phyloP scores from a whole-genome alignment of 2,113 vertebrate genomes.

The Nothoprocta pentlandii region DNA sequence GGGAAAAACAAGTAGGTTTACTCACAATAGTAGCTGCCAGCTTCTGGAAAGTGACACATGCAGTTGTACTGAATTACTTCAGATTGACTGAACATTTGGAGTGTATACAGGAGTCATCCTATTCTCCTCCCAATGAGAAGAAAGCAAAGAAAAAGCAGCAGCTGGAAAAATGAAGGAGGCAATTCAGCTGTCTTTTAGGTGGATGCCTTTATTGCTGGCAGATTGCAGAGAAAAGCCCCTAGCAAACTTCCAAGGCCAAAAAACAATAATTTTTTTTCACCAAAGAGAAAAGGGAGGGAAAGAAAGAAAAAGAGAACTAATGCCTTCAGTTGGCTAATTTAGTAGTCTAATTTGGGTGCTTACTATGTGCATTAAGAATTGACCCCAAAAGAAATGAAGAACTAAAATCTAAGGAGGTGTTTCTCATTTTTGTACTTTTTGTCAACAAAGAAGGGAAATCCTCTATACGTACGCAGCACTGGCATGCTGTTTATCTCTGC shows the following conservation, averaged over 20 bases:
- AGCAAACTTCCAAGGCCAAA: neutral
- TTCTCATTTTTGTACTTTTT: neutral
- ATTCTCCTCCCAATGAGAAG: neutral
- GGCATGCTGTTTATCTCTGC: neutral
- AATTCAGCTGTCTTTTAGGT: neutral
- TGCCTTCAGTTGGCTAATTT: neutral
- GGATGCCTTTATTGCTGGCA: neutral
- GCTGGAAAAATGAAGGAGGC: neutral
- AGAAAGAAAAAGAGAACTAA: too few species aligned
- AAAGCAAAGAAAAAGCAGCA: neutral
- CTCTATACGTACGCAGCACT: too few species aligned
- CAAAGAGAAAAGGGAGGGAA: too few species aligned
- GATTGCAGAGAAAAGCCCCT: too few species aligned
- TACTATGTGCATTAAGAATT: neutral
- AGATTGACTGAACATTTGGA: neutral
- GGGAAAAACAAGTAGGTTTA: neutral
- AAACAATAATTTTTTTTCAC: neutral
- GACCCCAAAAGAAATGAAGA: neutral
- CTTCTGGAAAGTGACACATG: neutral
- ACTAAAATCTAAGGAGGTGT: neutral
- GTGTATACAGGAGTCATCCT: neutral
- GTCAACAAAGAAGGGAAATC: neutral
- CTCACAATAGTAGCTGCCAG: neutral
- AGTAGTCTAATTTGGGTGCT: neutral
- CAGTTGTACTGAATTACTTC: neutral